Base-by-base conservation (phyloP, 2,797 vertebrate species). In the Hozukius guyotensis region DNA sequence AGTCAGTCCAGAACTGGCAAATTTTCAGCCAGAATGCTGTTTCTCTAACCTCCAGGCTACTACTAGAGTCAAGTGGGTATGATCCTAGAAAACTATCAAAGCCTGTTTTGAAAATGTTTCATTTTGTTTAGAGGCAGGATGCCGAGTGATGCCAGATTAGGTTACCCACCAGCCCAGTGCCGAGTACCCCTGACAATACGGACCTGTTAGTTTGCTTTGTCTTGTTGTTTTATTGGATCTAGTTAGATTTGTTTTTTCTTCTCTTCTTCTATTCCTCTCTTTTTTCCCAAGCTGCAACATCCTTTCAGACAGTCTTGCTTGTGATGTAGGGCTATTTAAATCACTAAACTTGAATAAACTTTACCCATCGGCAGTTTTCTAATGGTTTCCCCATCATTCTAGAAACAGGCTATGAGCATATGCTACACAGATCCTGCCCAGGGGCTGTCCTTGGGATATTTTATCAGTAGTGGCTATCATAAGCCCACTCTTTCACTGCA, bases 41-140 rank as follows among this genome's bases (percentile, higher is more conserved):
- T 90, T 82, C 49, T 79, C 61, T 79, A 83, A 88, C 81, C 82
- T 83, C 63, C 66, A 56, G 79, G 82, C 78, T 71, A 25, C 67
- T 14, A 13, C 25, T 72, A 24, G 67, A 81, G 62, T 85, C 79
- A 89, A 87, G 72, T 72, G 68, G 78, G 61, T n/a, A 57, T 56
- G 46, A 75, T 82, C 66, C 56, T 52, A 49, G 36, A 72, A 81
- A 81, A 75, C 80, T 75, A 87, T 80, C 77, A 91, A 88, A 82
- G 79, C 78, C 59, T 66, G 36, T 81, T 81, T 83, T 69, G 22
- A 82, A 85, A 82, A 80, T 75, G 38, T 67, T 87, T 78, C 25
- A 62, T 60, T 86, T 88, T 87, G 61, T 86, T 83, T 77, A 34
- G 52, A 68, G n/a, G 60, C 68, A 84, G 74, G 59, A 76, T 78